Evolutionary conservation across 2,888 invertebrate species (phyloP).

Genomic region (Rhorus exstirpatorius): DNA sequence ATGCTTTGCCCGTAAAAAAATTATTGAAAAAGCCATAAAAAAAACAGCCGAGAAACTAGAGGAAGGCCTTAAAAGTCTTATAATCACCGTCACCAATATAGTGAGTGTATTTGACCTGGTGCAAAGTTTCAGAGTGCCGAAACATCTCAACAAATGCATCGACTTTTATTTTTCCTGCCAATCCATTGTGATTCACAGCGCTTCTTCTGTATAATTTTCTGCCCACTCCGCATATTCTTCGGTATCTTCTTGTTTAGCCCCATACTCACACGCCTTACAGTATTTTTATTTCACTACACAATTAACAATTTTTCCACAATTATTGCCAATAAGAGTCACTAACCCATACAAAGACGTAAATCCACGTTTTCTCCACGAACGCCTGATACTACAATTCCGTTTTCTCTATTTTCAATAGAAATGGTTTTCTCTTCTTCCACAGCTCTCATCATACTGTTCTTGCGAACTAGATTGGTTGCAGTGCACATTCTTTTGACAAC

Average conservation of each 20-base stretch:
- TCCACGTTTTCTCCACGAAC: slow-evolving; percentile 22
- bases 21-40: no score
- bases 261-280: neutral
- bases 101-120: slow-evolving; percentile 60
- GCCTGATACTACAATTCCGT: slow-evolving; percentile 56
- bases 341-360: slow-evolving; percentile 7
- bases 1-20: no score
- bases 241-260: neutral
- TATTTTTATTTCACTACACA: neutral
- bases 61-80: no score
- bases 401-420: slow-evolving; percentile 49
- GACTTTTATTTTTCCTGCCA: slow-evolving; percentile 73
- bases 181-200: slow-evolving; percentile 6
- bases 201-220: slow-evolving; percentile 38
- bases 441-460: slow-evolving; percentile 52
- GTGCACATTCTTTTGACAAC: slow-evolving; percentile 46
- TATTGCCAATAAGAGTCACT: slow-evolving; percentile 5
- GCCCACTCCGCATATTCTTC: slow-evolving; percentile 36
- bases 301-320: neutral
- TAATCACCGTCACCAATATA: slow-evolving; percentile 72
- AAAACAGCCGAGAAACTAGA: no score
- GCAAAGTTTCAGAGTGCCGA: slow-evolving; percentile 63
- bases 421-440: slow-evolving; percentile 42
- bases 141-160: slow-evolving; percentile 73
- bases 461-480: slow-evolving; percentile 42